phyloP scores from a whole-genome alignment of 92 coral and sea anemone genomes.

The Actinostola sp. region DNA sequence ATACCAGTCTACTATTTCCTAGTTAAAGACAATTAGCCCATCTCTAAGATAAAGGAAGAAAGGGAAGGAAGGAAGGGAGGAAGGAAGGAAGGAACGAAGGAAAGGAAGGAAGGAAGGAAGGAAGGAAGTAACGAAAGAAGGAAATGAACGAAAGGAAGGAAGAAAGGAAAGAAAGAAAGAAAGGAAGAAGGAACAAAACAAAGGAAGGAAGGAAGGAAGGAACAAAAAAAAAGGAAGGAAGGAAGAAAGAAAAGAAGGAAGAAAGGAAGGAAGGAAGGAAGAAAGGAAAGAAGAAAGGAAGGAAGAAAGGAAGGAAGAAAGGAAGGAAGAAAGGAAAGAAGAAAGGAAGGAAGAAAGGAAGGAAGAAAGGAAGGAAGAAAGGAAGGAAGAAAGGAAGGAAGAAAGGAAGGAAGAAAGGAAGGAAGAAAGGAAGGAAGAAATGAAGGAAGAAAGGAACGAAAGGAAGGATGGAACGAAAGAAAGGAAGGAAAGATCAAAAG shows the following conservation, averaged over 20 bases:
- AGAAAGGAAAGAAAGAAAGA: neutral
- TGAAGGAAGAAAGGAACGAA: too few species aligned
- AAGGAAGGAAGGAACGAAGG: neutral
- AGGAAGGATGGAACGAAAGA: too few species aligned
- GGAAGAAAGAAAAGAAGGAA: neutral
- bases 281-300: neutral
- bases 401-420: too few species aligned
- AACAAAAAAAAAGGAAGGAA: neutral
- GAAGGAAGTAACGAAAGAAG: neutral
- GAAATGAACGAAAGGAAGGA: neutral
- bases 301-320: neutral
- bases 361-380: too few species aligned
- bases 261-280: neutral
- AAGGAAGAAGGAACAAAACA: neutral
- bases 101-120: neutral
- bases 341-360: too few species aligned
- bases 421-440: too few species aligned
- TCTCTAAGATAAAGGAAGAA: neutral
- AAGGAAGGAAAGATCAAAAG: too few species aligned
- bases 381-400: too few species aligned
- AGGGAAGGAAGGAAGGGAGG: neutral
- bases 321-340: neutral
- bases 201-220: neutral
- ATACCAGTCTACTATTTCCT: slow-evolving; percentile 95
- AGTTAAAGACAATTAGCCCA: neutral